phyloP scores from a whole-genome alignment of 2,888 invertebrate species.

The Leucophora obtusa region DNA sequence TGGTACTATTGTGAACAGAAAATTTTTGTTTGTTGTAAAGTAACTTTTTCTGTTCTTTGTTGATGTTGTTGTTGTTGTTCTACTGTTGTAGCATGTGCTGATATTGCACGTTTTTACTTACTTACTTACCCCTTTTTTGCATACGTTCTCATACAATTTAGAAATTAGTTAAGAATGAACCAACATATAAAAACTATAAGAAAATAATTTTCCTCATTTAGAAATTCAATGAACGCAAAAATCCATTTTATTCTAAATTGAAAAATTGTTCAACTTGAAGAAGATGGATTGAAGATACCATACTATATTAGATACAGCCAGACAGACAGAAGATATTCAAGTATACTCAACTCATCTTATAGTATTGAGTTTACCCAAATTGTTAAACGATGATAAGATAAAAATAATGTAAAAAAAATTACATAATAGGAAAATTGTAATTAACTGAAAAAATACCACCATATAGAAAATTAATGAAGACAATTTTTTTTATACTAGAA shows the following conservation, averaged over 20 bases:
- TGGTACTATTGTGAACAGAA: constrained; percentile 31
- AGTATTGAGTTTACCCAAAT: constrained; percentile 1
- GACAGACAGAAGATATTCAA: constrained; percentile 3
- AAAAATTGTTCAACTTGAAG: constrained; percentile 70
- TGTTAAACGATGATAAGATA: constrained; percentile 51
- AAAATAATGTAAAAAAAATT: constrained; percentile 5
- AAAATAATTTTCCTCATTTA: constrained; percentile 74
- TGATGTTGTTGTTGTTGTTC: constrained; percentile 10
- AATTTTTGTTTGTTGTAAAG: constrained; percentile 40
- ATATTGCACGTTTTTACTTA: constrained; percentile 44
- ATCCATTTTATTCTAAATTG: constrained; percentile 70
- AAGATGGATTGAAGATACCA: constrained; percentile 69
- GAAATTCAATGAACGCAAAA: constrained; percentile 69
- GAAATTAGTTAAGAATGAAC: constrained; percentile 40
- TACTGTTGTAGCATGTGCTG: constrained; percentile 49
- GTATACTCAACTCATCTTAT: constrained; percentile 18
- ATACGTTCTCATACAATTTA: constrained; percentile 37
- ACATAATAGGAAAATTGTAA: constrained; percentile 21
- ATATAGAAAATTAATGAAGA: constrained; percentile 37
- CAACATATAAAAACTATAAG: constrained; percentile 66
- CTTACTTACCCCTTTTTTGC: constrained; percentile 32
- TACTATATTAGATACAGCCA: background rate
- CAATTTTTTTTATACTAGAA: background rate
- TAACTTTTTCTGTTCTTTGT: constrained; percentile 11
- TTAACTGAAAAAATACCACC: constrained; percentile 39